Conservation (phyloP, 2,888 invertebrate genomes). For the Neuroscelio doddi region DNA sequence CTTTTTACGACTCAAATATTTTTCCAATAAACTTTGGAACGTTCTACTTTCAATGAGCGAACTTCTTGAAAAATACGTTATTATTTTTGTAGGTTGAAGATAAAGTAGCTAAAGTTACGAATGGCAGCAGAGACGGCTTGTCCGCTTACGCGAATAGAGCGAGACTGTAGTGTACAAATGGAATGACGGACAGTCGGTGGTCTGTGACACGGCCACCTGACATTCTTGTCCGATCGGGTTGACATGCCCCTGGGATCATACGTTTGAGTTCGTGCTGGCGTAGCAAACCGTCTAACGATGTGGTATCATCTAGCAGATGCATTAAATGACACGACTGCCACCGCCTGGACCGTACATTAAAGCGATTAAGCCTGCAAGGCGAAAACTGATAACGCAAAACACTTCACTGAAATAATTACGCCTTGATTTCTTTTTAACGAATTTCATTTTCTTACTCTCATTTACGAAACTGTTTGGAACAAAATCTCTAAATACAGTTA, state of each 20-base stretch:
- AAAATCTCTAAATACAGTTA: too few relatives aligned
- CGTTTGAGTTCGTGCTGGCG: constrained; percentile 55
- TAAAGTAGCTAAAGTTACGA: constrained; percentile 9
- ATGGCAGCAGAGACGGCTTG: constrained; percentile 6
- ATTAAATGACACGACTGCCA: constrained; percentile 34
- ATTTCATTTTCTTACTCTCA: not conserved
- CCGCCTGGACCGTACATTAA: constrained; percentile 36
- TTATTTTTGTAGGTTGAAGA: constrained; percentile 9
- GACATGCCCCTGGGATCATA: constrained; percentile 61
- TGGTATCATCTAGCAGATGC: constrained; percentile 41
- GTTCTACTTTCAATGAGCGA: constrained; percentile 20
- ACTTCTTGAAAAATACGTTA: constrained; percentile 20
- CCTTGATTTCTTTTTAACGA: constrained; percentile 13
- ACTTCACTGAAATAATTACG: constrained; percentile 28
- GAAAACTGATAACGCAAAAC: constrained; percentile 25
- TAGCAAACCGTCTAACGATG: constrained; percentile 58
- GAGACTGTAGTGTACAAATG: constrained; percentile 41
- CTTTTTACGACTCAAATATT: constrained; percentile 21
- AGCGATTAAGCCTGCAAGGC: constrained; percentile 33
- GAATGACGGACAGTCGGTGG: constrained; percentile 67
- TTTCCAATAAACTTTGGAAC: constrained; percentile 26
- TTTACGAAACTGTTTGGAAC: too few relatives aligned
- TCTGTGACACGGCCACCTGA: constrained; percentile 65
- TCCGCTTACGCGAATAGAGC: constrained; percentile 27
- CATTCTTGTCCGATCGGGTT: constrained; percentile 62